Base-by-base conservation (phyloP, 2,888 invertebrate species). In the Anthrax anthrax region DNA sequence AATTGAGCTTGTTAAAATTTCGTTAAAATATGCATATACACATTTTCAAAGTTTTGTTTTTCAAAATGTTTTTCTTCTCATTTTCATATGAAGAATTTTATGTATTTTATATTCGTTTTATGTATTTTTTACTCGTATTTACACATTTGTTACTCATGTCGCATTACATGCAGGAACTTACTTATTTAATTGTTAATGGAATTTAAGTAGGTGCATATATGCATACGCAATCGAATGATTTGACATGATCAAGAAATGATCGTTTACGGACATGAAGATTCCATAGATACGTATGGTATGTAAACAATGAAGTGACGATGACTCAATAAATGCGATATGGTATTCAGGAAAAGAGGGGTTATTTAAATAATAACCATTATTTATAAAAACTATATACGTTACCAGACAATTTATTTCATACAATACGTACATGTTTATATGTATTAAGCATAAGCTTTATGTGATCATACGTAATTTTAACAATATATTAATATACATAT, bases 111-210 rank as follows among this genome's bases (percentile, higher is more conserved):
- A 43, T 36, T 16, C 13, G 37, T 47, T 47, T 44, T 44, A 37
- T 27, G 41, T 48, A 40, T 42, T 44, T 42, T 37, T 41, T 42
- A 16, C 42, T 48, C 48, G 44, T 47, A 48, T 44, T 18, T 48
- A 44, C 8, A 6, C 8, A 23, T 8, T 23, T 8, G 8, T 23
- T 23, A 23, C 8, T 23, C 23, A 23, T n/a, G n/a, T n/a, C n/a
- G n/a, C n/a, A n/a, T n/a, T n/a, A n/a, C n/a, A n/a, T n/a, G n/a
- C n/a, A n/a, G n/a, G n/a, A n/a, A 8, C 8, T 23, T 6, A 23
- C 8, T 23, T 23, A 23, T 32, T 32, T 32, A 32, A 32, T 32
- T 32, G 9, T 9, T 32, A 3, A 12, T 8, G 29, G 9, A 12
- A 12, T 12, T 12, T 12, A 32, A 32, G 29, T 32, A 32, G 29